These are phyloP conservation scores for Brachionus rubens DNA, from an alignment of 1,140 invertebrate genomes.

Conservation along the genomic window DNA sequence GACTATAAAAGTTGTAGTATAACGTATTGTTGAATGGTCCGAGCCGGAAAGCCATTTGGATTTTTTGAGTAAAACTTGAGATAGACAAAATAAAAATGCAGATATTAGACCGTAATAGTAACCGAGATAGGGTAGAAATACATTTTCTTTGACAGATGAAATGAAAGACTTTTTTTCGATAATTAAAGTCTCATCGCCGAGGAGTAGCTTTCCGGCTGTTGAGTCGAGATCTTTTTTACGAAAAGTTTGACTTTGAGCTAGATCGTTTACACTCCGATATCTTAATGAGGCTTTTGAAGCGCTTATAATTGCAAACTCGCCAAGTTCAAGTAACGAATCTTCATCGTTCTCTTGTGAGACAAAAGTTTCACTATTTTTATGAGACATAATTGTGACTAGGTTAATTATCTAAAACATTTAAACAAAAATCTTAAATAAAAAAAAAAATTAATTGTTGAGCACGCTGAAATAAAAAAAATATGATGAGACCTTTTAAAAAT, in stretches of 20 bases:
- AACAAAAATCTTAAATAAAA: too few relatives aligned
- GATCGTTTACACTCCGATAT: not conserved
- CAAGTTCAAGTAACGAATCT: conserved; percentile 22
- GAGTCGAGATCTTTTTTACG: not conserved
- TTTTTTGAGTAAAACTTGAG: conserved; percentile 23
- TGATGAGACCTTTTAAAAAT: too few relatives aligned
- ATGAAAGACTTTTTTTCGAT: not conserved
- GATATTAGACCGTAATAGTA: conserved; percentile 15
- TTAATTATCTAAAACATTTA: too few relatives aligned
- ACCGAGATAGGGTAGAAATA: conserved; percentile 9
- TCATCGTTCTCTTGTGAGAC: not conserved
- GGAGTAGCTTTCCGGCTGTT: too few relatives aligned
- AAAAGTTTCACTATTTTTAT: too few relatives aligned
- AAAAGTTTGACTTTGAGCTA: not conserved
- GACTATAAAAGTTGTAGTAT: not conserved
- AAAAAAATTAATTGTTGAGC: too few relatives aligned
- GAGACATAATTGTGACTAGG: too few relatives aligned
- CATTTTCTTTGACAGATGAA: not conserved
- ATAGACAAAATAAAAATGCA: conserved; percentile 27
- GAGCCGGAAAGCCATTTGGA: conserved; percentile 4
- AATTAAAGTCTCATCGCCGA: too few relatives aligned
- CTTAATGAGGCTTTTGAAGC: conserved; percentile 22
- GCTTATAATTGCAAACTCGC: conserved; percentile 22
- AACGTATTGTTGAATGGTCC: conserved; percentile 31
- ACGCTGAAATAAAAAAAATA: too few relatives aligned